A percentile compares a stretch with the other conserved stretches of the same genome.
Evolutionary conservation across 2,888 invertebrate species (phyloP).

Genomic region (Acrobasis repandana): DNA sequence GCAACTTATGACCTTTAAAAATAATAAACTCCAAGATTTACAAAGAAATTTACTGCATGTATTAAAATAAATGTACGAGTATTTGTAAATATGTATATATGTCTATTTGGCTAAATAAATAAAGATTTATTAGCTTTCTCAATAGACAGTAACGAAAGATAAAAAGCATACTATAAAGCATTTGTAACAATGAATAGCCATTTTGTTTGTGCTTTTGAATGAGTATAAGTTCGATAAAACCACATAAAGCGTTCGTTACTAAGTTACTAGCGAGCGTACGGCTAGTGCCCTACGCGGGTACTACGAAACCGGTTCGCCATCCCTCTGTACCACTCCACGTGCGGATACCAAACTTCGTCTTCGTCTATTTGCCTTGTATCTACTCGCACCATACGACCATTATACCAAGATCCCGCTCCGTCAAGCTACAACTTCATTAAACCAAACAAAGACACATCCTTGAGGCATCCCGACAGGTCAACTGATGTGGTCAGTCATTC

Average conservation of each 20-base stretch:
- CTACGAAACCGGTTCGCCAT: conserved; percentile 65
- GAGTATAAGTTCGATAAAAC: conserved; percentile 44
- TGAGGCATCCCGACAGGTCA: conserved; percentile 28
- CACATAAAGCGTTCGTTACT: conserved; percentile 33
- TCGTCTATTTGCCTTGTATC: conserved; percentile 67
- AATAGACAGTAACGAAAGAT: neutral
- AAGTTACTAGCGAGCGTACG: conserved; percentile 49
- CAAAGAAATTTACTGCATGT: neutral
- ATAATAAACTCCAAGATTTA: neutral
- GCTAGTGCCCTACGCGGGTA: conserved; percentile 69
- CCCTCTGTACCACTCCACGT: conserved; percentile 61
- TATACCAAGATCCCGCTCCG: conserved; percentile 30
- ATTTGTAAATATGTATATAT: no score
- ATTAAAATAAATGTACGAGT: no score
- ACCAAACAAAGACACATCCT: conserved; percentile 10
- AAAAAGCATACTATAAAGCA: neutral
- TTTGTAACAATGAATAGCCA: conserved; percentile 18
- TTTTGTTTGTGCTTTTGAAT: conserved; percentile 17
- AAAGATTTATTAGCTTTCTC: neutral
- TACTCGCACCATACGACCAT: conserved; percentile 32
- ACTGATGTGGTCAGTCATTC: conserved; percentile 41
- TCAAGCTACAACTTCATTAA: conserved; percentile 27
- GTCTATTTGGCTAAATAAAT: no score
- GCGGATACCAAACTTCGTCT: conserved; percentile 72
- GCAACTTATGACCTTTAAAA: neutral